Evolutionary conservation across 2,797 vertebrate genomes (phyloP), one percentile per base, ranked within the genome.

Genomic region (Centroberyx gerrardi): DNA sequence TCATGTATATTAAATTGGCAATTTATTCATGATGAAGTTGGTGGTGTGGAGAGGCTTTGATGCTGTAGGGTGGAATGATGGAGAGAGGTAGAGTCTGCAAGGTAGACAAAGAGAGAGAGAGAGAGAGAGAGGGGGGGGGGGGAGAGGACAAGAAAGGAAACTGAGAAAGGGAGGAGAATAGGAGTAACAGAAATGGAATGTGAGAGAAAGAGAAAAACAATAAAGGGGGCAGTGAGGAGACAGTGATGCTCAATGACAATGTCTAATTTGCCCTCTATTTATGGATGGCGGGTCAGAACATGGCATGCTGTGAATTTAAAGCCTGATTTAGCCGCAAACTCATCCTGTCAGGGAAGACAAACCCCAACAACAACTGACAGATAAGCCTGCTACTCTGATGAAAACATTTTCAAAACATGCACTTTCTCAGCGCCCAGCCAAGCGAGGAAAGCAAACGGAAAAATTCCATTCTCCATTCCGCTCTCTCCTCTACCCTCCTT

Each of bases 21-120:
- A 93, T 93, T 91, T 94, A 92, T 93, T 88, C 91, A 89, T 92
- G 90, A 92, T 93, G 88, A 90, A 91, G 90, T 88, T 91, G 92
- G 81, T 91, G 88, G 87, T 90, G 90, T 90, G 89, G 85, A 91
- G 90, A 92, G 83, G 87, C 90, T 92, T 92, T 93, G 89, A 92
- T 89, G 90, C 90, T 90, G 87, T 86, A 84, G 85, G 88, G 72
- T 81, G 85, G 82, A 68, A 83, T 87, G 86, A 86, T 87, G 84
- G 87, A 88, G 81, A 79, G 62, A 87, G 84, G 82, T 69, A 74
- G 79, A 83, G 54, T 73, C 68, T 82, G 78, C 72, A 80, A 90
- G 86, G 87, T 89, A 72, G 76, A 82, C 46, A 38, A 65, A 71
- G 82, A 48, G 38, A 42, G 69, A 9, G 5, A 62, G 71, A 51